Conservation (phyloP, 2,113 vertebrate genomes). For the Ictidomys tridecemlineatus region DNA sequence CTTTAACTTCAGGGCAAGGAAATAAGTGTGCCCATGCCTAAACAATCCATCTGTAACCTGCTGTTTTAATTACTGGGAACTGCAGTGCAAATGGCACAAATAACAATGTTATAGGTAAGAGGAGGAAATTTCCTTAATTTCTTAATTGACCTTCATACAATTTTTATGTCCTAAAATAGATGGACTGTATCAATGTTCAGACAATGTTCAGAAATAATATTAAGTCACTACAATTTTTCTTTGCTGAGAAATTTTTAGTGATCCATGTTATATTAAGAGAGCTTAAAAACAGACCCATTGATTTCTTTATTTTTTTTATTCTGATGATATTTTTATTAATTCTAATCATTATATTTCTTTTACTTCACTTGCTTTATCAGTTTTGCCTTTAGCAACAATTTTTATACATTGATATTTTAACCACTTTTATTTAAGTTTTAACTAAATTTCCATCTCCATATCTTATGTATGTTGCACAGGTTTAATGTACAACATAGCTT, state of each 20-base stretch:
- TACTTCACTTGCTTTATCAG: not conserved
- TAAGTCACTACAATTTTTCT: not conserved
- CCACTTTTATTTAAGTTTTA: not conserved
- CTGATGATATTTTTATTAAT: slow-evolving; percentile 15
- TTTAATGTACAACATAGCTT: not conserved
- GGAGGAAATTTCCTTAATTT: not conserved
- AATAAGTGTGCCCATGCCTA: not conserved
- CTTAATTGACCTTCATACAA: slow-evolving; percentile 63
- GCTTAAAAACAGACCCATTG: not conserved
- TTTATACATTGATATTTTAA: not conserved
- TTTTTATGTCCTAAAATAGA: slow-evolving; percentile 27
- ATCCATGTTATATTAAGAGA: not conserved
- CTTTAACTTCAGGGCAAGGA: slow-evolving; percentile 48
- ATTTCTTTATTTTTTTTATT: not conserved
- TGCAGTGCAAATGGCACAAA: slow-evolving; percentile 52
- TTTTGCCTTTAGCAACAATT: not conserved
- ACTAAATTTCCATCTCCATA: not conserved
- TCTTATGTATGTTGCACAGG: not conserved
- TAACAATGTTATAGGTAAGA: slow-evolving; percentile 18
- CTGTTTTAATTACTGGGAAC: slow-evolving; percentile 75
- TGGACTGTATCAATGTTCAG: not conserved
- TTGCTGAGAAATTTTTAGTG: not conserved
- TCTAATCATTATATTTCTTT: slow-evolving; percentile 9
- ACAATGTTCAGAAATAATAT: not conserved
- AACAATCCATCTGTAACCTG: slow-evolving; percentile 69